A percentile compares a stretch with the other conserved stretches of the same genome.
These are phyloP conservation scores for Athene noctua DNA, from an alignment of 2,113 vertebrate species.

Conservation along the genomic window DNA sequence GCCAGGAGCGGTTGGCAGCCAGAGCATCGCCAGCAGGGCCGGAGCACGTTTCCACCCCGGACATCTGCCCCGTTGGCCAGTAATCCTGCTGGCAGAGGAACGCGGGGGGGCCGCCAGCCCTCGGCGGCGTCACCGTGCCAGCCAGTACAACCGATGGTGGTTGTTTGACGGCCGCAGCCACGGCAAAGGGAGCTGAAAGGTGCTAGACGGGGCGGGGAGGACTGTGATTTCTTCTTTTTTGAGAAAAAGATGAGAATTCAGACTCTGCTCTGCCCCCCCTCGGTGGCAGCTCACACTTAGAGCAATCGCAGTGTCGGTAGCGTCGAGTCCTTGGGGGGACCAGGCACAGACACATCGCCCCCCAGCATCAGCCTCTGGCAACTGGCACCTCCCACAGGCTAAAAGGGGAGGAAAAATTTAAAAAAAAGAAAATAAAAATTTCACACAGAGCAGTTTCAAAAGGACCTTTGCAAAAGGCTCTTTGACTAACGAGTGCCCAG, in stretches of 20 bases:
- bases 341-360: not conserved
- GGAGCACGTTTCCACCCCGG: not conserved
- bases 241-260: not conserved
- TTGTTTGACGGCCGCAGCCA: not conserved
- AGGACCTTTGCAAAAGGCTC: not conserved
- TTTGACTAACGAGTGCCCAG: no score
- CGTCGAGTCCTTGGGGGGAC: not conserved
- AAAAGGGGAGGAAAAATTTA: not conserved
- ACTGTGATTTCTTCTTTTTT: not conserved
- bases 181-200: not conserved
- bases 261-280: not conserved
- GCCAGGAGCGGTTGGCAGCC: not conserved
- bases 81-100: not conserved
- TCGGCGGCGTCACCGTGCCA: not conserved
- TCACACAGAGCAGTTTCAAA: not conserved
- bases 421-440: not conserved
- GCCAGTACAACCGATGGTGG: not conserved
- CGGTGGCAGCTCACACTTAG: fast-evolving
- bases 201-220: not conserved
- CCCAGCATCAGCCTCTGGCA: not conserved
- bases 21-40: not conserved
- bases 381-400: not conserved
- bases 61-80: not conserved
- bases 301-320: not conserved
- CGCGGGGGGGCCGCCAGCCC: not conserved